Conservation (phyloP, 2,888 invertebrate species). For the Gymnocheta viridis region DNA sequence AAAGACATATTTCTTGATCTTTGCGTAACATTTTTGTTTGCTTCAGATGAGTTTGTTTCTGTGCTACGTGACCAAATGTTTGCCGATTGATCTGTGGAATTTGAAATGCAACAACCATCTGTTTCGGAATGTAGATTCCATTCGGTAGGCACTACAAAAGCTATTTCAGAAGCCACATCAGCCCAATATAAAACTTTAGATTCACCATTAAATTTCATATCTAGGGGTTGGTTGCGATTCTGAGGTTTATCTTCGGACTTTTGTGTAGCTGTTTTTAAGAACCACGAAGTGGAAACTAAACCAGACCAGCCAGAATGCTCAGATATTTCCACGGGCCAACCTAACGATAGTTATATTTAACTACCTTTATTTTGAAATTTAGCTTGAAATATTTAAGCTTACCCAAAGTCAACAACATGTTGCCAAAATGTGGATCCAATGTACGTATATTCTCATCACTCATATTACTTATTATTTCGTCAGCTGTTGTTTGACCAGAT, state of each 20-base stretch:
- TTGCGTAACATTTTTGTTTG: slow-evolving; percentile 80
- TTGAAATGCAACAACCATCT: slow-evolving; percentile 83
- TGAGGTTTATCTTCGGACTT: slow-evolving; percentile 58
- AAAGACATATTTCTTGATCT: slow-evolving; percentile 87
- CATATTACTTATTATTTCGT: slow-evolving; percentile 87
- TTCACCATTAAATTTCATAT: slow-evolving; percentile 91
- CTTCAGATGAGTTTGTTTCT: slow-evolving; percentile 61
- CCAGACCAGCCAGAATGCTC: slow-evolving; percentile 98
- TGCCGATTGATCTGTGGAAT: slow-evolving; percentile 51
- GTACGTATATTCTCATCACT: slow-evolving; percentile 78
- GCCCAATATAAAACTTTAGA: slow-evolving; percentile 96
- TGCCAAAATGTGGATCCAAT: slow-evolving; percentile 84
- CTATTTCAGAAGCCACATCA: slow-evolving; percentile 96
- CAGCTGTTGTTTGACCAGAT: slow-evolving; percentile 89
- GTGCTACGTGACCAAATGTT: slow-evolving; percentile 77
- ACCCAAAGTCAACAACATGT: slow-evolving; percentile 88
- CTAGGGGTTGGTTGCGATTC: slow-evolving; percentile 76
- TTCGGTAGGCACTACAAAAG: slow-evolving; percentile 93
- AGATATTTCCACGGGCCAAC: slow-evolving; percentile 92
- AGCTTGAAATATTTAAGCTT: background rate
- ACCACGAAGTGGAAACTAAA: slow-evolving; percentile 93
- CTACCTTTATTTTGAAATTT: background rate
- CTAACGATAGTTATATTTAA: slow-evolving; percentile 48
- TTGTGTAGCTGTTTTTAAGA: slow-evolving; percentile 80
- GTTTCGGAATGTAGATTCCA: slow-evolving; percentile 83